phyloP scores from a whole-genome alignment of 1,140 invertebrate genomes.

The Lepidostoma basale region DNA sequence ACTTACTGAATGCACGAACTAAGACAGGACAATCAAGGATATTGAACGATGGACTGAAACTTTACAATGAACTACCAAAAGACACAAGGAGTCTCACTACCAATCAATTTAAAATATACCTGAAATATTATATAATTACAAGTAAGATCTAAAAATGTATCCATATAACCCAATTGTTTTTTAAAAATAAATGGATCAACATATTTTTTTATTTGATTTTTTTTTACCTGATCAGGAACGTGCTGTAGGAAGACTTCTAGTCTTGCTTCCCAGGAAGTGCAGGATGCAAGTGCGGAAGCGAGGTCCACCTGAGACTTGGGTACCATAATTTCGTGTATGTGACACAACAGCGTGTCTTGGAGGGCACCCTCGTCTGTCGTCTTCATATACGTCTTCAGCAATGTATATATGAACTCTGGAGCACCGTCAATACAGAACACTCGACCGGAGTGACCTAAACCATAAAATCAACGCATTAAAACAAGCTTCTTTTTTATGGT shows the following conservation, averaged over 20 bases:
- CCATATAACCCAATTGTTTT: too few species aligned
- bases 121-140: too few species aligned
- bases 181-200: too few species aligned
- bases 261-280: slow-evolving; percentile 60
- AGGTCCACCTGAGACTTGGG: slow-evolving; percentile 60
- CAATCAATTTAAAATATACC: too few species aligned
- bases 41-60: too few species aligned
- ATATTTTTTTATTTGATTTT: too few species aligned
- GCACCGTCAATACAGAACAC: slow-evolving; percentile 66
- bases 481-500: background rate
- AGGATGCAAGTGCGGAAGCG: slow-evolving; percentile 62
- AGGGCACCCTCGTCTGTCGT: slow-evolving; percentile 57
- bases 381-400: slow-evolving; percentile 54
- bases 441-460: slow-evolving; percentile 59
- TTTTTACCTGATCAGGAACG: slow-evolving; percentile 47
- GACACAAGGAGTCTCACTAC: too few species aligned
- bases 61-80: too few species aligned
- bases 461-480: background rate
- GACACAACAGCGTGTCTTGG: slow-evolving; percentile 63
- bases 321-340: slow-evolving; percentile 59
- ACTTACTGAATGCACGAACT: too few species aligned
- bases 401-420: slow-evolving; percentile 61
- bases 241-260: slow-evolving; percentile 51
- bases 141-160: too few species aligned
- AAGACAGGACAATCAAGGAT: too few species aligned